These are phyloP conservation scores for Watsonalla cultraria DNA, from an alignment of 2,888 invertebrate species.

Conservation along the genomic window DNA sequence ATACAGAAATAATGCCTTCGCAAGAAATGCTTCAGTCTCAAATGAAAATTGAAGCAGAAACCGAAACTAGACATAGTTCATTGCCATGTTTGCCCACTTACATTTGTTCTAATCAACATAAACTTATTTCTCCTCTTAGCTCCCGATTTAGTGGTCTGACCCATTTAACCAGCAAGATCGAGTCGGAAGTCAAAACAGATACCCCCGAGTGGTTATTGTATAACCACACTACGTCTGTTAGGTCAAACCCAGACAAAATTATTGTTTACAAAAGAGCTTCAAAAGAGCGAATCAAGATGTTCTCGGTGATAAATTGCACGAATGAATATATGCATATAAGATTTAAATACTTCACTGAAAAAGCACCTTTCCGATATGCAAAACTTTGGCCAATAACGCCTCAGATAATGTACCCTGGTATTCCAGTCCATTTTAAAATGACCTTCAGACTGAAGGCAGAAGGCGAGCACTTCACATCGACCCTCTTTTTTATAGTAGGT, in stretches of 20 bases:
- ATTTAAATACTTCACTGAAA: conserved; percentile 44
- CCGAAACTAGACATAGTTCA: conserved; percentile 8
- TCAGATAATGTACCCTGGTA: conserved; percentile 49
- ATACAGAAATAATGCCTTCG: conserved; percentile 39
- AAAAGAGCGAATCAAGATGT: conserved; percentile 39
- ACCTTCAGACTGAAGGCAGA: conserved; percentile 35
- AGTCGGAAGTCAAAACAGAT: conserved; percentile 8
- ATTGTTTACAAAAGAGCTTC: conserved; percentile 25
- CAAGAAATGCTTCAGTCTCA: conserved; percentile 7
- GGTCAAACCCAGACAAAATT: conserved; percentile 38
- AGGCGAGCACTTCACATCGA: conserved; percentile 32
- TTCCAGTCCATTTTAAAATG: conserved; percentile 40
- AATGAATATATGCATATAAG: conserved; percentile 38
- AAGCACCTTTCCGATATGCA: conserved; percentile 29
- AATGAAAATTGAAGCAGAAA: conserved; percentile 18
- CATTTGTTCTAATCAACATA: conserved; percentile 47
- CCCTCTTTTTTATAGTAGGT: conserved; percentile 48
- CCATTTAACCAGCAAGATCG: conserved; percentile 10
- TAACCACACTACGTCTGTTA: conserved; percentile 29
- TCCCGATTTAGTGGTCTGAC: conserved; percentile 28
- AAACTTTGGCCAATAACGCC: conserved; percentile 41
- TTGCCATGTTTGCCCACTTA: conserved; percentile 29
- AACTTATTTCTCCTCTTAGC: conserved; percentile 36
- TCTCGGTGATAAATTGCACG: conserved; percentile 44
- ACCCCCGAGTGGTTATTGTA: conserved; percentile 25